Base-by-base conservation (phyloP, 2,888 invertebrate genomes). In the Tridacna gigas region DNA sequence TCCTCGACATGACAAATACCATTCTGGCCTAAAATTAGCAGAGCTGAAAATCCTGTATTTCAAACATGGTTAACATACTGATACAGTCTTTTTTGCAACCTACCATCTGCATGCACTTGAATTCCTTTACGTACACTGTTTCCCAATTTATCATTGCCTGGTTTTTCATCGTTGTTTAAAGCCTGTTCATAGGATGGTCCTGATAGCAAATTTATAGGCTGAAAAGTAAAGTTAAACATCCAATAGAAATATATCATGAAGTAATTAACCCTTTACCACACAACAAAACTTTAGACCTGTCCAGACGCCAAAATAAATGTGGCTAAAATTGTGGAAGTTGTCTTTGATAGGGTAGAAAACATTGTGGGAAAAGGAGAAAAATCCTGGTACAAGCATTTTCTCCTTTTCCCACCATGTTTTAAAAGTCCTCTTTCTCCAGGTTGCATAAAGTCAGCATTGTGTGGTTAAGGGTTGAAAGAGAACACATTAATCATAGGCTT, bases 41-140 rank as follows among this genome's bases (percentile, higher is more conserved):
- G 60, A 60, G 18, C n/a, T 60, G 60, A 60, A 60, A 60, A 18
- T n/a, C 18, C 60, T 60, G 60, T 60, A 2, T 60, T 4, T 4
- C 2, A 60, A 20, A 60, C 9, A 4, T 4, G 7, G 37, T 4
- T 37, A 37, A 37, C 37, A 37, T 37, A 37, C 2, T 37, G 7
- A 37, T 37, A 7, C 7, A 4, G 37, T 48, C 2, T 37, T 37
- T 37, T 37, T 37, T 37, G 37, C 37, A 37, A 37, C 94, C 92
- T 94, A 97, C 99, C 99, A 96, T 99, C 99, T 73, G 98, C 97
- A 94, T 97, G 97, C 91, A 98, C 99, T 96, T 98, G 98, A 94
- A 99, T 98, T 93, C 99, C 99, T 95, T 97, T 90, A 89, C 95
- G 95, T 75, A 91, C 96, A 80, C 84, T 84, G 48, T 84, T 85